Base-by-base conservation (phyloP, 2,113 vertebrate species). In the Stigmatopora nigra region DNA sequence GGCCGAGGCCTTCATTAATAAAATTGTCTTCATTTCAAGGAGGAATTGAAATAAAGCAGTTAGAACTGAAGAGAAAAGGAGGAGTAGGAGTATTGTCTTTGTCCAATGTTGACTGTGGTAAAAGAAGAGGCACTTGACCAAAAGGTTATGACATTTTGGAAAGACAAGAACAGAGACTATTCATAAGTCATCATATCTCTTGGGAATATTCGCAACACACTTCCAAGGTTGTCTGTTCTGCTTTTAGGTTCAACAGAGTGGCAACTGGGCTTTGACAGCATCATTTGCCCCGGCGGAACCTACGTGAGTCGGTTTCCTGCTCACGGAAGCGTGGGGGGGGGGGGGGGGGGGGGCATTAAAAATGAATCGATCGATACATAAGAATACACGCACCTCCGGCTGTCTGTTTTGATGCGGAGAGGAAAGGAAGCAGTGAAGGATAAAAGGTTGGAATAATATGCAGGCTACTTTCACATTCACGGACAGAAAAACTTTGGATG, bases 321-420 rank as follows among this genome's bases (percentile, higher is more conserved):
- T 69, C 57, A 15, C 5, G 75, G 72, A 78, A 75, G 76, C 59
- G 6, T 20, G 51, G 7, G 59, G n/a, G n/a, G n/a, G n/a, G n/a
- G n/a, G 65, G 44, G 52, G n/a, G n/a, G n/a, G n/a, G n/a, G n/a
- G 65, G 44, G 52, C 75, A 83, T 84, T 82, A 79, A 82, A 83
- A 83, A 84, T 82, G 68, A 70, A 84, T 80, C 44, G 78, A 86
- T 84, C 84, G 71, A 87, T 89, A 85, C 57, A 74, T 64, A 78
- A 73, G 67, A 81, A 78, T 72, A 67, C 74, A 75, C 17, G 67
- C 68, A 83, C 72, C 71, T 72, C 74, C 10, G 65, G 73, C 67
- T 69, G 67, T 71, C 72, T 73, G 79, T 83, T 75, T 51, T 82
- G 78, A 82, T 76, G 67, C 55, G 62, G 61, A 65, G 60, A 69